Conservation (phyloP, 2,113 vertebrate species). For the Rhegmatorhina hoffmannsi region DNA sequence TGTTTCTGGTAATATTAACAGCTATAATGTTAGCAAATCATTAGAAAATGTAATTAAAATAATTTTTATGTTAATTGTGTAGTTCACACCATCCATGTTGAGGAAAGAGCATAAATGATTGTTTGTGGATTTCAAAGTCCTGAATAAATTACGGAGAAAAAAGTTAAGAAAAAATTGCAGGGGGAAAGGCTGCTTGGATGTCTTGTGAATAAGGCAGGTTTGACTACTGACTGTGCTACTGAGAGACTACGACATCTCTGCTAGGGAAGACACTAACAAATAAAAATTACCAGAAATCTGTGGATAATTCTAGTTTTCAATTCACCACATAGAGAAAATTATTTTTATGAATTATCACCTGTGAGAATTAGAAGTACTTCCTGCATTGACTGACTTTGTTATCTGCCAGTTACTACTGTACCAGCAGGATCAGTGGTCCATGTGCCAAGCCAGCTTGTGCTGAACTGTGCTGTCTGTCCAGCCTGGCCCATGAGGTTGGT, state of each 20-base stretch:
- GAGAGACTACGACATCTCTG: not conserved
- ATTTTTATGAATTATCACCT: not conserved
- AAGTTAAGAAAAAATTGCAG: not conserved
- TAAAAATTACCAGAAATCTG: not conserved
- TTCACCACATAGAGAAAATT: not conserved
- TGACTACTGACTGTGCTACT: not conserved
- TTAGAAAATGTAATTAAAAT: not conserved
- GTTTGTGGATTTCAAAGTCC: not conserved
- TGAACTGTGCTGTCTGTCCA: not conserved
- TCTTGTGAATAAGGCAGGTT: not conserved
- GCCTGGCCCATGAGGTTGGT: rapidly evolving
- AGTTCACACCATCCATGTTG: not conserved
- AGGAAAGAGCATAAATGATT: not conserved
- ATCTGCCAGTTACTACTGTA: not conserved
- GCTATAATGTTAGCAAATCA: not conserved
- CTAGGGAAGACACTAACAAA: not conserved
- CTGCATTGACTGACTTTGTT: not conserved
- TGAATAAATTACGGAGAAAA: not conserved
- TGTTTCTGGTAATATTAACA: not conserved
- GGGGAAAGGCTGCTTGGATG: not conserved
- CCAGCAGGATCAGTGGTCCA: not conserved
- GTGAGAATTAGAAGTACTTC: not conserved
- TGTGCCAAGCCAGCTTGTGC: not conserved
- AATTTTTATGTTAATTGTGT: not conserved
- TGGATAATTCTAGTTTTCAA: not conserved